Conservation (phyloP, 2,888 invertebrate genomes). For the Patella caerulea region DNA sequence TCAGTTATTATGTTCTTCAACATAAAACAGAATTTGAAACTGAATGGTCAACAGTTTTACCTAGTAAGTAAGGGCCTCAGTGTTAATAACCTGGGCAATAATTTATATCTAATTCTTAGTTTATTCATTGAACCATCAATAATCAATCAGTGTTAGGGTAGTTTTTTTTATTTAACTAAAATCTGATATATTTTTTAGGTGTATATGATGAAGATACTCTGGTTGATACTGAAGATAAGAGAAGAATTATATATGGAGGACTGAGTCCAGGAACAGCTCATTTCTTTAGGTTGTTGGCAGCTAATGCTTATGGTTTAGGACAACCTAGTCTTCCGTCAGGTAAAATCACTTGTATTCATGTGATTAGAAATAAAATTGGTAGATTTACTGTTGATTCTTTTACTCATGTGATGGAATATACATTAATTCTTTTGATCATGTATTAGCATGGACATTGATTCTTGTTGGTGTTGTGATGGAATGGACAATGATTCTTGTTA, state of each 20-base stretch:
- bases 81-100: neutral
- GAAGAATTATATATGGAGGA: constrained; percentile 36
- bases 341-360: constrained; percentile 20
- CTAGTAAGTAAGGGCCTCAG: constrained; percentile 28
- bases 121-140: no score
- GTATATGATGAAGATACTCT: constrained; percentile 8
- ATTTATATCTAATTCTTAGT: no score
- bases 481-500: neutral
- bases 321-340: constrained; percentile 80
- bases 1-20: constrained; percentile 83
- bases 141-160: no score
- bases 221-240: constrained; percentile 12
- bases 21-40: constrained; percentile 40
- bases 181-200: neutral
- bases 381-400: no score
- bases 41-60: constrained; percentile 40
- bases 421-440: no score
- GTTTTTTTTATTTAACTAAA: no score
- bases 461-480: neutral
- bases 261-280: constrained; percentile 93
- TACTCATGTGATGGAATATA: no score
- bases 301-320: constrained; percentile 85
- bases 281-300: constrained; percentile 89
- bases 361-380: no score
- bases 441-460: no score